Evolutionary conservation across 2,888 invertebrate species (phyloP).

Genomic region (Folsomia manolachei): DNA sequence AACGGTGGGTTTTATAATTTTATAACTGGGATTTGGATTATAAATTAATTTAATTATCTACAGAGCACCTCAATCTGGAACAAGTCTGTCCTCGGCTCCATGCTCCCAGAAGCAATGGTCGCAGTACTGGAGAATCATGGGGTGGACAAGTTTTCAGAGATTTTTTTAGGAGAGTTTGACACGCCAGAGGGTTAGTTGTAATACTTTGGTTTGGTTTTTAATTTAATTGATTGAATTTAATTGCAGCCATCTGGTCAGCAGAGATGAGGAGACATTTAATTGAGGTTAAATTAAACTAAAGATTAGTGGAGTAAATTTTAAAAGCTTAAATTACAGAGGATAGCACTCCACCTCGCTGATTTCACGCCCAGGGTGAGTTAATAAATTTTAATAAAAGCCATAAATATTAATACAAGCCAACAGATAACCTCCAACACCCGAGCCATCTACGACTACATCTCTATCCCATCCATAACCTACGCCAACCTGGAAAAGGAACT

Average conservation of each 20-base stretch:
- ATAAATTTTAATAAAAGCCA: no score
- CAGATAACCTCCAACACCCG: slow-evolving; percentile 93
- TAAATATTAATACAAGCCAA: no score
- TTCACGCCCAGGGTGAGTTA: slow-evolving; percentile 88
- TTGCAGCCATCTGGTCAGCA: slow-evolving; percentile 96
- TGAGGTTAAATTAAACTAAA: no score
- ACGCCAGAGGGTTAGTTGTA: no score
- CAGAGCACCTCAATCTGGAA: slow-evolving; percentile 48
- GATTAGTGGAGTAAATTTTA: no score
- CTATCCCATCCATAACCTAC: slow-evolving; percentile 88
- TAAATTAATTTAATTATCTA: neutral
- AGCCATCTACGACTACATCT: slow-evolving; percentile 91
- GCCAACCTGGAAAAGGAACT: slow-evolving; percentile 92
- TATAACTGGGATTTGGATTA: no score
- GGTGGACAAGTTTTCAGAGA: slow-evolving; percentile 96
- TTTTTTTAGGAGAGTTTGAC: slow-evolving; percentile 96
- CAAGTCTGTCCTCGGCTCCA: slow-evolving; percentile 46
- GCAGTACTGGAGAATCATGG: slow-evolving; percentile 98
- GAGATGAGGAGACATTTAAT: slow-evolving; percentile 96
- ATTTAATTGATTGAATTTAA: no score
- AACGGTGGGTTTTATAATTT: no score
- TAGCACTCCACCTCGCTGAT: slow-evolving; percentile 95
- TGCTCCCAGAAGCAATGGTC: slow-evolving; percentile 98
- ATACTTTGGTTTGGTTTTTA: no score
- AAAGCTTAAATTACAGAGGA: no score